phyloP scores from a whole-genome alignment of 2,113 vertebrate species.

The Osmerus eperlanus region DNA sequence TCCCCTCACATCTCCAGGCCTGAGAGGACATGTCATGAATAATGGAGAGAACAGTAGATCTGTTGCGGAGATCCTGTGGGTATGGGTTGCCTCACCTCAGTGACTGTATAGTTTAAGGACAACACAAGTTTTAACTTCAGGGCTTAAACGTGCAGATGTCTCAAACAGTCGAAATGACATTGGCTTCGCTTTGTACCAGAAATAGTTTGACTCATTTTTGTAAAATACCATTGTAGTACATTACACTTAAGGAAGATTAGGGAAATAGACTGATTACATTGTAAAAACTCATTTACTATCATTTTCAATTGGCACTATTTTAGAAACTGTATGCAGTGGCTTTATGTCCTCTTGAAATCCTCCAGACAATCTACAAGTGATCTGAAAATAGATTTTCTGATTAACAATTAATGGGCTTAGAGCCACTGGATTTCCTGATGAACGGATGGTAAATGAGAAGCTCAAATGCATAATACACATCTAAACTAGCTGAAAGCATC shows the following conservation, averaged over 20 bases:
- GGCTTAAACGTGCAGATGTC: too few relatives aligned
- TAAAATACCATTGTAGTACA: too few relatives aligned
- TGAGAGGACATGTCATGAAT: not conserved
- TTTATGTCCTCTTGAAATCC: conserved; percentile 65
- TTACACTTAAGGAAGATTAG: too few relatives aligned
- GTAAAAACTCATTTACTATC: too few relatives aligned
- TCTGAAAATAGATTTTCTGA: conserved; percentile 80
- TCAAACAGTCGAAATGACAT: too few relatives aligned
- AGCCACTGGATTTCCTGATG: conserved; percentile 69
- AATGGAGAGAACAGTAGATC: not conserved
- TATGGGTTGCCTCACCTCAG: not conserved
- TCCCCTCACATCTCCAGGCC: not conserved
- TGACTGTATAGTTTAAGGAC: not conserved
- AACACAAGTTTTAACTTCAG: not conserved
- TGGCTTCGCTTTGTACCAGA: too few relatives aligned
- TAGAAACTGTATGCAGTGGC: conserved; percentile 15
- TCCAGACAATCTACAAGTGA: conserved; percentile 70
- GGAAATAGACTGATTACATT: too few relatives aligned
- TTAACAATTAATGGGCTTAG: conserved; percentile 79
- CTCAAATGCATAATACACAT: conserved; percentile 32
- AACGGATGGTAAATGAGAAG: conserved; percentile 55
- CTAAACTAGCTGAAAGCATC: not conserved
- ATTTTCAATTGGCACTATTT: too few relatives aligned
- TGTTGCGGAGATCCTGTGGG: not conserved
- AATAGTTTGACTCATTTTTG: too few relatives aligned